Conservation (phyloP, 2,797 vertebrate genomes). For the Notoglanidium macrostoma region DNA sequence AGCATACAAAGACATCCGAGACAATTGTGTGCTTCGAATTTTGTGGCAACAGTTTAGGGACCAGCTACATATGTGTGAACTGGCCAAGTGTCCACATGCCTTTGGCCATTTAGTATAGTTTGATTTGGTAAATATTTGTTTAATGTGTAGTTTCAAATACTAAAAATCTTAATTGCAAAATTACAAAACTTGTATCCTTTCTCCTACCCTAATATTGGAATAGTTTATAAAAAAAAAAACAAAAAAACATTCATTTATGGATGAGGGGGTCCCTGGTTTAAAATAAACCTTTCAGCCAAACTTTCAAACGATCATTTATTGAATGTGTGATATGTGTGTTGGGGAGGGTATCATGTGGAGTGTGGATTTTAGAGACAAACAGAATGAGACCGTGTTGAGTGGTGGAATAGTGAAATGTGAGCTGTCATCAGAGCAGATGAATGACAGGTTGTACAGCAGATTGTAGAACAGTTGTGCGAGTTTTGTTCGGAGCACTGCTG, state of each 20-base stretch:
- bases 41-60: too few relatives aligned
- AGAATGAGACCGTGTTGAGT: slow-evolving; percentile 39
- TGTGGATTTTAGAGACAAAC: slow-evolving; percentile 29
- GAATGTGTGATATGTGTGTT: slow-evolving; percentile 22
- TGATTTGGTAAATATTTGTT: too few relatives aligned
- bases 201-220: background rate
- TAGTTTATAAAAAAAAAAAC: background rate
- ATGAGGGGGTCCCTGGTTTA: background rate
- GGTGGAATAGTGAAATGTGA: slow-evolving; percentile 24
- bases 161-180: too few relatives aligned
- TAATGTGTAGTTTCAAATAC: too few relatives aligned
- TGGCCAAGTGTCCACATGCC: too few relatives aligned
- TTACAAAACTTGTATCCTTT: background rate
- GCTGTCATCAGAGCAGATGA: slow-evolving; percentile 5
- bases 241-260: background rate
- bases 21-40: too few relatives aligned
- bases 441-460: slow-evolving; percentile 16
- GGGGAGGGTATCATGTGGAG: background rate
- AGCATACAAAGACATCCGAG: too few relatives aligned
- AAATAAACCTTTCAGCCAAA: slow-evolving; percentile 24
- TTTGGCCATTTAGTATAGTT: too few relatives aligned
- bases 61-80: too few relatives aligned
- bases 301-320: slow-evolving; percentile 17
- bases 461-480: slow-evolving; percentile 5
- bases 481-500: background rate